Evolutionary conservation across 2,797 vertebrate genomes (phyloP).

Genomic region (Lacerta viridis): DNA sequence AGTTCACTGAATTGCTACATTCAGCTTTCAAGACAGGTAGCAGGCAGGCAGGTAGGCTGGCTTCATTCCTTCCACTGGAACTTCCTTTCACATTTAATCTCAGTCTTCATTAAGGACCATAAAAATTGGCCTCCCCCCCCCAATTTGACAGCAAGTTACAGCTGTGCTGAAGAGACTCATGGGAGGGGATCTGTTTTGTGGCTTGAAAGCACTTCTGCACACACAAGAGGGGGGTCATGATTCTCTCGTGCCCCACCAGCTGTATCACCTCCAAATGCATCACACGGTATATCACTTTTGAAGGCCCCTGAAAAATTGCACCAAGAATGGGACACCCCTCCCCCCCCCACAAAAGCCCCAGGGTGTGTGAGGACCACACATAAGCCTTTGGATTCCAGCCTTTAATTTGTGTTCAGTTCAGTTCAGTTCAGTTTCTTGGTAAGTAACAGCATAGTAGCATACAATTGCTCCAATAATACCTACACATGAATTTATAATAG

Average conservation of each 20-base stretch:
- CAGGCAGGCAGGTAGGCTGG: background rate
- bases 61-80: background rate
- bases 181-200: no score
- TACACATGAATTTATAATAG: background rate
- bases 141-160: slow-evolving; percentile 50
- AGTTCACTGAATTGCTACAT: background rate
- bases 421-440: background rate
- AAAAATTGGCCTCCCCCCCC: slow-evolving; percentile 24
- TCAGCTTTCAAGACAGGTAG: slow-evolving; percentile 7
- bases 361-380: background rate
- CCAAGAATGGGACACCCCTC: background rate
- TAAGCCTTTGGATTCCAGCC: background rate
- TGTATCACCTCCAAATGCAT: background rate
- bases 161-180: slow-evolving; percentile 52
- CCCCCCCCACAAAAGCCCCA: background rate
- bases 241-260: background rate
- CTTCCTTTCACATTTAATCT: slow-evolving; percentile 60
- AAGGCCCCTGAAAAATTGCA: background rate
- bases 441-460: background rate
- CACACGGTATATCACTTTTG: background rate
- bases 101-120: slow-evolving; percentile 31
- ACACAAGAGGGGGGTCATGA: background rate
- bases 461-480: background rate
- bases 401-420: background rate
- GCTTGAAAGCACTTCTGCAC: background rate